Conservation (phyloP, 2,888 invertebrate species). For the Orchesellides sinensis region DNA sequence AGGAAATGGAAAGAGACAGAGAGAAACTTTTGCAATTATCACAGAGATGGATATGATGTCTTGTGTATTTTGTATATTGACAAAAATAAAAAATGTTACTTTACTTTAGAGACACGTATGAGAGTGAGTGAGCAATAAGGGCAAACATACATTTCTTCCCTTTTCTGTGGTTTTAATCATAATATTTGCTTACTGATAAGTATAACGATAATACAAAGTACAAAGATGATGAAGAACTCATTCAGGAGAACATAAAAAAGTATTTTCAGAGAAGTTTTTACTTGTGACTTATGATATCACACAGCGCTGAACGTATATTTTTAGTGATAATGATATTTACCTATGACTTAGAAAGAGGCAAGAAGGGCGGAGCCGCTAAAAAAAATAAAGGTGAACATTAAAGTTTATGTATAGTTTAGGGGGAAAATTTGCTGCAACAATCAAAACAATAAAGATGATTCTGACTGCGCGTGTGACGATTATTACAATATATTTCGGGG, state of each 20-base stretch:
- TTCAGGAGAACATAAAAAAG: too few species aligned
- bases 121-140: constrained; percentile 12
- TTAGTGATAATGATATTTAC: too few species aligned
- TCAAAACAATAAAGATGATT: not conserved
- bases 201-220: not conserved
- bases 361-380: not conserved
- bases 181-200: constrained; percentile 28
- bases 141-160: constrained; percentile 22
- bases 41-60: not conserved
- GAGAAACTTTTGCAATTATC: constrained; percentile 3
- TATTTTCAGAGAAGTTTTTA: too few species aligned
- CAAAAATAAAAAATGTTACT: too few species aligned
- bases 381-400: not conserved
- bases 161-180: constrained; percentile 22
- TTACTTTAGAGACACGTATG: too few species aligned
- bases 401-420: not conserved
- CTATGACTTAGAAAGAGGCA: not conserved
- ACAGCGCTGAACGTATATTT: too few species aligned
- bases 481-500: not conserved
- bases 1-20: constrained; percentile 12
- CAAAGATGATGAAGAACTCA: too few species aligned
- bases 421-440: not conserved
- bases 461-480: not conserved
- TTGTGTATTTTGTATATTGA: not conserved
- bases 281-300: too few species aligned